Conservation (phyloP, 2,797 vertebrate species). For the Eptatretus atami region DNA sequence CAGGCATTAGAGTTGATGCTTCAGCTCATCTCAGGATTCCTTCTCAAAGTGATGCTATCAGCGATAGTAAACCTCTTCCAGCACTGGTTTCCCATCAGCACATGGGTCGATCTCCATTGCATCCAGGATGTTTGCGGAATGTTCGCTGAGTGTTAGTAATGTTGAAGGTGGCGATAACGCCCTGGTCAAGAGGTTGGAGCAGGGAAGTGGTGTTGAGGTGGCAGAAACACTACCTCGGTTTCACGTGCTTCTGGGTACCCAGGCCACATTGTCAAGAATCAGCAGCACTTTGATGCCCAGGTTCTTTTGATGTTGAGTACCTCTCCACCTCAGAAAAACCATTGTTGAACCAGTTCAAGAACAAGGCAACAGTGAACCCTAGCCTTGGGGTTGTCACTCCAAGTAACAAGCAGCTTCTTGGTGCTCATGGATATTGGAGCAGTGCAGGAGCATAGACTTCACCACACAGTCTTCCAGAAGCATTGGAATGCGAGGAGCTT, state of each 20-base stretch:
- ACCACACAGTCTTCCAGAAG: background rate
- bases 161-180: background rate
- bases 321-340: too few relatives aligned
- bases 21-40: too few relatives aligned
- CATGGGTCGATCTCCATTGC: background rate
- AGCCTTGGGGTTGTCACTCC: background rate
- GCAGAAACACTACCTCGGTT: background rate
- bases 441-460: background rate
- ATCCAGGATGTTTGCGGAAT: background rate
- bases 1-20: too few relatives aligned
- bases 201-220: background rate
- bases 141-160: background rate
- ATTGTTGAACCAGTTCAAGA: too few relatives aligned
- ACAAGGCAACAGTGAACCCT: background rate
- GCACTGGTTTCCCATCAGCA: too few relatives aligned
- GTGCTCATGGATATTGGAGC: background rate
- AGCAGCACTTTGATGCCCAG: too few relatives aligned
- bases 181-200: background rate
- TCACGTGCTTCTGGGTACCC: background rate
- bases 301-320: too few relatives aligned
- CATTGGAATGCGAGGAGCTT: background rate
- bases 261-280: too few relatives aligned
- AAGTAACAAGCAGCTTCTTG: background rate
- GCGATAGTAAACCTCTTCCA: too few relatives aligned
- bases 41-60: too few relatives aligned